phyloP scores from a whole-genome alignment of 2,888 invertebrate species.

The Cosmopolites sordidus region DNA sequence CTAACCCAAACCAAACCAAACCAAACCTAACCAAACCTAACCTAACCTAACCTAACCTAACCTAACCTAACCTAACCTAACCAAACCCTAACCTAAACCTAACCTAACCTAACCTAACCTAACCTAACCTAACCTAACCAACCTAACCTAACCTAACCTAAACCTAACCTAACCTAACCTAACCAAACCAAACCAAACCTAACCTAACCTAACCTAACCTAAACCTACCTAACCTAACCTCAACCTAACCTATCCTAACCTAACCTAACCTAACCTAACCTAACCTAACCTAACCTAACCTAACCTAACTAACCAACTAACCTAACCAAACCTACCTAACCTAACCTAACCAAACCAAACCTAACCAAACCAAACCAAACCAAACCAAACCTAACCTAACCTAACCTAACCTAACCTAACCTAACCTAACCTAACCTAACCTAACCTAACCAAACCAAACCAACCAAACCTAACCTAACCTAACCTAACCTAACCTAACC shows the following conservation, averaged over 20 bases:
- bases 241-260: slow-evolving; percentile 38
- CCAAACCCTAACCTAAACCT: slow-evolving; percentile 19
- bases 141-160: slow-evolving; percentile 47
- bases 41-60: slow-evolving; percentile 23
- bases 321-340: neutral
- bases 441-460: slow-evolving; percentile 3
- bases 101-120: slow-evolving; percentile 10
- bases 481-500: neutral
- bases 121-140: slow-evolving; percentile 27
- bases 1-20: slow-evolving; percentile 7
- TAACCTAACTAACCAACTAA: slow-evolving; percentile 6
- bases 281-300: slow-evolving; percentile 22
- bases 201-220: slow-evolving; percentile 40
- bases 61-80: slow-evolving; percentile 6
- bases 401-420: slow-evolving; percentile 3
- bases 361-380: slow-evolving; percentile 5
- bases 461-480: neutral
- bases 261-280: slow-evolving; percentile 25
- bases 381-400: neutral
- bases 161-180: slow-evolving; percentile 43
- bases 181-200: slow-evolving; percentile 40
- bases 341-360: slow-evolving; percentile 1
- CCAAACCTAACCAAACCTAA: slow-evolving; percentile 42
- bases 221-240: slow-evolving; percentile 31
- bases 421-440: slow-evolving; percentile 3